Conservation (phyloP, 2,113 vertebrate species). For the Andinoacara biseriatus region DNA sequence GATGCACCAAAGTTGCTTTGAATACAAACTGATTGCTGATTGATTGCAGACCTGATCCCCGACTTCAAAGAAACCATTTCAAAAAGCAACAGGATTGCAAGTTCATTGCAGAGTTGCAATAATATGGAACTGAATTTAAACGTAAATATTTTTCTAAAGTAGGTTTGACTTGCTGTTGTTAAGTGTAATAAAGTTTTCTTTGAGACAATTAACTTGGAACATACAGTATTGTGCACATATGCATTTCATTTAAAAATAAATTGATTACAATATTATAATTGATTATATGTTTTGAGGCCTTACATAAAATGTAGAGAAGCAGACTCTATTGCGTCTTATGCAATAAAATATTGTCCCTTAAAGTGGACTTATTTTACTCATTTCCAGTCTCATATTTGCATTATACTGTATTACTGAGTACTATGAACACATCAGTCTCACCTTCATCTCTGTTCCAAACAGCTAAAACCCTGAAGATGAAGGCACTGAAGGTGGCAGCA, state of each 20-base stretch:
- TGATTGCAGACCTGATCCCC: neutral
- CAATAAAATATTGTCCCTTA: neutral
- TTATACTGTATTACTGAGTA: neutral
- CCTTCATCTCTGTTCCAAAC: slow-evolving; percentile 98
- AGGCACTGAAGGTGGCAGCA: slow-evolving; percentile 96
- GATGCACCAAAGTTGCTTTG: neutral
- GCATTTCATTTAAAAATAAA: too few relatives aligned
- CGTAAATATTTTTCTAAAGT: too few relatives aligned
- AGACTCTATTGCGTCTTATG: too few relatives aligned
- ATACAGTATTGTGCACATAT: too few relatives aligned
- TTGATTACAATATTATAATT: too few relatives aligned
- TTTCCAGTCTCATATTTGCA: neutral
- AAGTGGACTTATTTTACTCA: neutral
- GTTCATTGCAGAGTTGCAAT: too few relatives aligned
- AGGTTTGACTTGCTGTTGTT: neutral
- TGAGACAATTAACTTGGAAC: too few relatives aligned
- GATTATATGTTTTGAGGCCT: too few relatives aligned
- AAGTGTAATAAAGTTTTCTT: too few relatives aligned
- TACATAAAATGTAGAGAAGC: too few relatives aligned
- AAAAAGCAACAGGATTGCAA: too few relatives aligned
- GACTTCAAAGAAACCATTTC: neutral
- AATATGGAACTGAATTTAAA: too few relatives aligned
- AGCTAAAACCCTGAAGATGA: slow-evolving; percentile 95
- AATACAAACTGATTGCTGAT: neutral
- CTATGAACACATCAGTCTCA: slow-evolving; percentile 46